Percentiles rank a stretch among this genome's conserved stretches.
phyloP scores from a whole-genome alignment of 2,888 invertebrate genomes.

The Andrena bicolor region DNA sequence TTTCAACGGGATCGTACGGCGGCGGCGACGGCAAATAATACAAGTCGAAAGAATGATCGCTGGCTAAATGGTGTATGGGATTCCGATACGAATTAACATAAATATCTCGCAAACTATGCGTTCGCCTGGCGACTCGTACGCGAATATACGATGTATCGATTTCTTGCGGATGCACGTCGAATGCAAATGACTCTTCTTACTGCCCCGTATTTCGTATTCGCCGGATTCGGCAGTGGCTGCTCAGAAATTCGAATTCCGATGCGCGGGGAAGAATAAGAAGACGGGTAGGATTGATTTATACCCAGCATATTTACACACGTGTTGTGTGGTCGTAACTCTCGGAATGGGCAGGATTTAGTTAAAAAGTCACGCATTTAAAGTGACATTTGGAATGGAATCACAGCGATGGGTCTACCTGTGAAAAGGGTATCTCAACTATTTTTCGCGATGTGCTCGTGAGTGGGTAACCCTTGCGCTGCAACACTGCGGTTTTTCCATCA shows the following conservation, averaged over 20 bases:
- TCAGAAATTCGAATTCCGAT: slow-evolving; percentile 63
- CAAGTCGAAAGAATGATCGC: not conserved
- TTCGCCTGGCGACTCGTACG: slow-evolving; percentile 1
- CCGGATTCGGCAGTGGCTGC: slow-evolving; percentile 49
- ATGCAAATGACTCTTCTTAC: slow-evolving; percentile 48
- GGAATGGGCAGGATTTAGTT: slow-evolving; percentile 42
- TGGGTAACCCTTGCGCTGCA: not conserved
- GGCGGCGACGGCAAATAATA: not conserved
- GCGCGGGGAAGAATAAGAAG: slow-evolving; percentile 49
- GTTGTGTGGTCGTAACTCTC: slow-evolving; percentile 5
- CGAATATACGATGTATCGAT: slow-evolving; percentile 46
- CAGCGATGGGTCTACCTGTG: too few relatives aligned
- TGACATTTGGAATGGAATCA: too few relatives aligned
- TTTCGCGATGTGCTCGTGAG: not conserved
- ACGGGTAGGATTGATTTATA: slow-evolving; percentile 58
- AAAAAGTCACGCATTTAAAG: not conserved
- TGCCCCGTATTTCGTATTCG: slow-evolving; percentile 51
- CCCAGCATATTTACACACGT: slow-evolving; percentile 40
- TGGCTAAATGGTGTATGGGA: not conserved
- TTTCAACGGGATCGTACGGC: not conserved
- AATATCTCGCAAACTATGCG: slow-evolving; percentile 27
- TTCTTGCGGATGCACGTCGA: slow-evolving; percentile 36
- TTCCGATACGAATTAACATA: slow-evolving; percentile 28
- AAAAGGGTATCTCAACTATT: not conserved
- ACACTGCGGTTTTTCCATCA: not conserved